A percentile compares a stretch with the other conserved stretches of the same genome.
These are phyloP conservation scores for Rhinoraja longicauda DNA, from an alignment of 2,797 vertebrate species.

Conservation along the genomic window DNA sequence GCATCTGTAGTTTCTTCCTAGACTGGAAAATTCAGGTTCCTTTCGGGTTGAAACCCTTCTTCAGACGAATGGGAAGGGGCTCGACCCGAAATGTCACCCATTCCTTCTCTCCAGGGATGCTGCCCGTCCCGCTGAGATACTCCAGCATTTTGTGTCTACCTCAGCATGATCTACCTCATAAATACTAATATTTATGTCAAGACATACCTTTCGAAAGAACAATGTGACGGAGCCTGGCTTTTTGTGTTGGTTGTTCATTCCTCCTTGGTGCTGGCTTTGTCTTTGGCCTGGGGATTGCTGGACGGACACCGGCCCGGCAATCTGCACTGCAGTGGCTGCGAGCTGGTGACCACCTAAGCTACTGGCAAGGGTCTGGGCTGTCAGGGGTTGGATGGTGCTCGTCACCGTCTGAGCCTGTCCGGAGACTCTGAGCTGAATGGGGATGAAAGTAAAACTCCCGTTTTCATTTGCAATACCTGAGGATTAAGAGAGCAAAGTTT, in stretches of 20 bases:
- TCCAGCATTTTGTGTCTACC: too few relatives aligned
- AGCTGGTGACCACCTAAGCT: conserved; percentile 60
- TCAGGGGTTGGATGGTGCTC: conserved; percentile 61
- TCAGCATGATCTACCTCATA: too few relatives aligned
- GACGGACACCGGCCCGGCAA: conserved; percentile 55
- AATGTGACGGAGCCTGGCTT: conserved; percentile 72
- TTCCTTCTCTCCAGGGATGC: too few relatives aligned
- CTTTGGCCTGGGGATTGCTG: conserved; percentile 55
- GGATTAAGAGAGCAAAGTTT: conserved; percentile 38
- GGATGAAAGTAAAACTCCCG: conserved; percentile 83
- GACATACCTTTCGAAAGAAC: conserved; percentile 80
- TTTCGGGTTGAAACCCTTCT: too few relatives aligned
- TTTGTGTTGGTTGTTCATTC: conserved; percentile 47
- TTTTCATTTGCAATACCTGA: conserved; percentile 82
- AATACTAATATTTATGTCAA: neutral
- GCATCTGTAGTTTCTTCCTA: too few relatives aligned
- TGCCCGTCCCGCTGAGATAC: too few relatives aligned
- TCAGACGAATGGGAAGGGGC: too few relatives aligned
- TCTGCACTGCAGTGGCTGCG: conserved; percentile 54
- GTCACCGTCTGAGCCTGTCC: conserved; percentile 62
- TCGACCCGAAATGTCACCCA: too few relatives aligned
- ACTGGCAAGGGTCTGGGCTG: conserved; percentile 61
- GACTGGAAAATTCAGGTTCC: too few relatives aligned
- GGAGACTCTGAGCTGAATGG: conserved; percentile 72
- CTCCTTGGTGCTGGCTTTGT: conserved; percentile 41